Evolutionary conservation across 2,113 vertebrate genomes (phyloP), one percentile per base, ranked within the genome.

Genomic region (Anarrhichthys ocellatus): DNA sequence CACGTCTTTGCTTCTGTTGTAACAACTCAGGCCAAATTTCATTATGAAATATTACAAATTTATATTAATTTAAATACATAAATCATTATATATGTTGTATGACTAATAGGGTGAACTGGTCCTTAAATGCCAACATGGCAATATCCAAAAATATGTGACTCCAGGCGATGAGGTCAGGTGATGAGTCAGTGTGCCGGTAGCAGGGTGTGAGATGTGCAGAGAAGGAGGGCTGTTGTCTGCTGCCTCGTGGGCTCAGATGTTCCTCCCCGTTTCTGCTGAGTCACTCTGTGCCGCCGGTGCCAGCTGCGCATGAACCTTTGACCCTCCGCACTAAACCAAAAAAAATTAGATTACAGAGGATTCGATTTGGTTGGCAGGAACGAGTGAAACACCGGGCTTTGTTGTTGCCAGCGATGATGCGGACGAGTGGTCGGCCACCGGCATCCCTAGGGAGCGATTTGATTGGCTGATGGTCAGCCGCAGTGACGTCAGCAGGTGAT

Each of bases 211-310:
- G 38, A 48, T 52, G 46, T 14, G 32, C 40, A 80, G 76, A 83
- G 40, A 58, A 58, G 32, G 61, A 68, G 52, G 58, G 44, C 40
- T 74, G 80, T 85, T 80, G 63, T 74, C 40, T 38, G 48, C n/a
- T 81, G 71, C 85, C 83, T 73, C n/a, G 20, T 69, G 84, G 83
- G 69, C 85, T 80, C 80, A 87, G 66, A 85, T 83, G 78, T 84
- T 69, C 71, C 62, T 42, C 32, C 82, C 63, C 59, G 71, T 65
- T 68, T 59, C 46, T 83, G 83, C 76, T 64, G 86, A 81, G 13
- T 87, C 87, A 75, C 58, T 68, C 34, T 34, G 34, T 34, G 34
- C 34, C 34, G 5, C 5, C 4, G 0, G 52, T 1, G 18, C 52
- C 50, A 42, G 74, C 52, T 65, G 29, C 7, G n/a, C 40, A 68